phyloP scores from a whole-genome alignment of 2,797 vertebrate genomes.

The Brachymystax lenok region DNA sequence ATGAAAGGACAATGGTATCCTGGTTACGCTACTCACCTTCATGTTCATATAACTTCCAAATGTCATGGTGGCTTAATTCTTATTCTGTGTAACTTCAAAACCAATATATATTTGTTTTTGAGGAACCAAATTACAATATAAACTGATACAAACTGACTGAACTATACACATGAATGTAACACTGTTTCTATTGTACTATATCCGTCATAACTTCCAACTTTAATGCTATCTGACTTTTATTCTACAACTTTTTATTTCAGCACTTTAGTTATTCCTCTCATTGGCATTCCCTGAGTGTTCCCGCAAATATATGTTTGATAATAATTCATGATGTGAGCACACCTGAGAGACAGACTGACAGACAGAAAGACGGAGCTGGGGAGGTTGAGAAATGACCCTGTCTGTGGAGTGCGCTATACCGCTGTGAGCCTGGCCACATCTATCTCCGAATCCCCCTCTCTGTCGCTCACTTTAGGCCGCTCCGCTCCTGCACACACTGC shows the following conservation, averaged over 20 bases:
- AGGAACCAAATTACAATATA: too few relatives aligned
- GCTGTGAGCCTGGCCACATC: slow-evolving; percentile 45
- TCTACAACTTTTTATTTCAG: slow-evolving; percentile 26
- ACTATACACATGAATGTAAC: background rate
- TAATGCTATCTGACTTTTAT: background rate
- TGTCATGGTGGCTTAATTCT: background rate
- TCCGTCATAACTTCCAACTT: background rate
- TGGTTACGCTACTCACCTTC: background rate
- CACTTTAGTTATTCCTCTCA: slow-evolving; percentile 43
- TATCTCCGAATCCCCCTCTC: slow-evolving; percentile 39
- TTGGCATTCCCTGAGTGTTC: slow-evolving; percentile 58
- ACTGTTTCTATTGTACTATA: background rate
- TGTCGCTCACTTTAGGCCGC: slow-evolving; percentile 12
- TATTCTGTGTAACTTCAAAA: too few relatives aligned
- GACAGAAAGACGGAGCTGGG: slow-evolving; percentile 66
- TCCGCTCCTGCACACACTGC: background rate
- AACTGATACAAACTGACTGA: too few relatives aligned
- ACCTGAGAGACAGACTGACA: slow-evolving; percentile 64
- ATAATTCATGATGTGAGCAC: slow-evolving; percentile 65
- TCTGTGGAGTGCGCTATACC: slow-evolving; percentile 42
- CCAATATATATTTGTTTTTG: too few relatives aligned
- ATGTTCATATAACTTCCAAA: background rate
- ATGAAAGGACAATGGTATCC: background rate
- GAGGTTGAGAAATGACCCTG: slow-evolving; percentile 57
- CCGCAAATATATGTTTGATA: slow-evolving; percentile 63